phyloP scores from a whole-genome alignment of 2,113 vertebrate genomes.

The Gymnocephalus cernua region DNA sequence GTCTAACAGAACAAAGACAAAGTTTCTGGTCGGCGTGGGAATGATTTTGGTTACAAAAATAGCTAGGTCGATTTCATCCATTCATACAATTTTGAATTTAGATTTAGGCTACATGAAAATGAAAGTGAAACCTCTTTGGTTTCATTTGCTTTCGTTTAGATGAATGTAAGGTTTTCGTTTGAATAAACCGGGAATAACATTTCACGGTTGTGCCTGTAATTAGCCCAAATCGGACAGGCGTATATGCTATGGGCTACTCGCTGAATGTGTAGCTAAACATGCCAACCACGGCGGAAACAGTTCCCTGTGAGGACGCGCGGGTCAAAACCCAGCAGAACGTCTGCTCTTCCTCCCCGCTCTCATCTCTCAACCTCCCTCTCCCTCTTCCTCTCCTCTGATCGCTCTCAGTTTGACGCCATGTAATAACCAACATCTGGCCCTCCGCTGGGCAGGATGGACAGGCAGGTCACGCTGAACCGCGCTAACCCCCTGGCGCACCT shows the following conservation, averaged over 20 bases:
- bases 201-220: background rate
- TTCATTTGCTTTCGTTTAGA: background rate
- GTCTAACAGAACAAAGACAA: too few relatives aligned
- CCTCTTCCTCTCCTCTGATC: constrained; percentile 64
- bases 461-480: constrained; percentile 58
- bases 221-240: background rate
- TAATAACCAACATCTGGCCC: constrained; percentile 78
- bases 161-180: background rate
- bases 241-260: background rate
- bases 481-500: constrained; percentile 50
- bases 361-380: constrained; percentile 14
- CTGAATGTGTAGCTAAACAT: background rate
- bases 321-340: constrained; percentile 62
- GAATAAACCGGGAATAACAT: background rate
- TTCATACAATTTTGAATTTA: too few relatives aligned
- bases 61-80: too few relatives aligned
- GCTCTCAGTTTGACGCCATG: constrained; percentile 70
- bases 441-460: constrained; percentile 48
- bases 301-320: constrained; percentile 30
- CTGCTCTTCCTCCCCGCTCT: constrained; percentile 3
- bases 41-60: background rate
- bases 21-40: background rate
- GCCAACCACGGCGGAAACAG: constrained; percentile 2
- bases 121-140: background rate
- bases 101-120: too few relatives aligned